phyloP scores from a whole-genome alignment of 1,140 invertebrate species.

The Saccostrea echinata region DNA sequence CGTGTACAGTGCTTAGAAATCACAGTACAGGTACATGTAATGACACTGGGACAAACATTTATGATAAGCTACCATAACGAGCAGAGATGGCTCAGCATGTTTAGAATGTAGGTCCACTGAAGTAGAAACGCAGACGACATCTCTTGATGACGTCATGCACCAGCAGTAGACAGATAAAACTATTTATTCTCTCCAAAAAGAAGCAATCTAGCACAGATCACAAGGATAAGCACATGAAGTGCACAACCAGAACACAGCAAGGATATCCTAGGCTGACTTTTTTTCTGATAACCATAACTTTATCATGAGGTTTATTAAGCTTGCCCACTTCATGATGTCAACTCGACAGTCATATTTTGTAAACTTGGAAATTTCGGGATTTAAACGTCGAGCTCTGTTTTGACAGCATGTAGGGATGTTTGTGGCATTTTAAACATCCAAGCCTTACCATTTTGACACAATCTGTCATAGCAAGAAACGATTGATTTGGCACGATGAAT shows the following conservation, averaged over 20 bases:
- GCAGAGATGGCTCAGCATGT: too few species aligned
- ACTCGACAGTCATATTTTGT: constrained; percentile 45
- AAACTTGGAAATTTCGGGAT: constrained; percentile 59
- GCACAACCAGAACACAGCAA: neutral
- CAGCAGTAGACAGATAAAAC: constrained; percentile 19
- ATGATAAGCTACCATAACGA: too few species aligned
- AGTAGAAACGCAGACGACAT: neutral
- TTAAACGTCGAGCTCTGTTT: constrained; percentile 56
- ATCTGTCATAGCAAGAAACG: constrained; percentile 44
- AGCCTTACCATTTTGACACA: constrained; percentile 46
- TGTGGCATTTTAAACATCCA: constrained; percentile 49
- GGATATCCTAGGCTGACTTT: neutral
- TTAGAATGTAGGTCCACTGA: neutral
- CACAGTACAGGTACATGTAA: too few species aligned
- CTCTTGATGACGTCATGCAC: neutral
- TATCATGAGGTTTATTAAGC: constrained; percentile 45
- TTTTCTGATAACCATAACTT: constrained; percentile 42
- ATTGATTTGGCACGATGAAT: constrained; percentile 54
- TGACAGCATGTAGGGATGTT: constrained; percentile 55
- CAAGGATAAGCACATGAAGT: constrained; percentile 15
- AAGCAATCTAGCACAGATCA: neutral
- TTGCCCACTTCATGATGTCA: constrained; percentile 42
- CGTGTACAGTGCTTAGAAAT: too few species aligned
- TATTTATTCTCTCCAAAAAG: neutral
- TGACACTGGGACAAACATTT: too few species aligned